Evolutionary conservation across 2,888 invertebrate genomes (phyloP), one percentile per base, ranked within the genome.

Genomic region (Agrochola litura): DNA sequence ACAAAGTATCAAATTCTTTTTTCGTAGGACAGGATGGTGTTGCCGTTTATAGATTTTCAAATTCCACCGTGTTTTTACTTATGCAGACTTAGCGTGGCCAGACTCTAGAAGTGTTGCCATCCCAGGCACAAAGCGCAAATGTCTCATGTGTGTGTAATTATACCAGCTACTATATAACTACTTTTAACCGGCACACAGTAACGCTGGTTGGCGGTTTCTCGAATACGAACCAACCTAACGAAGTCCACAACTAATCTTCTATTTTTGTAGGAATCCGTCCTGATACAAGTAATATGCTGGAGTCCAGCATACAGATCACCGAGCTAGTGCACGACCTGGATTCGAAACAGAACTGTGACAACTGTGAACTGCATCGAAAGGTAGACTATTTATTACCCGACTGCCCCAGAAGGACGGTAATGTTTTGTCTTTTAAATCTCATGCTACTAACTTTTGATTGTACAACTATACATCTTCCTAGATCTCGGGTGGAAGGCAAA

Each of bases 291-390:
- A 95, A 92, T 73, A 95, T 95, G 95, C 76, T 95, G 90, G 95
- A 95, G 82, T 91, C 93, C 9, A 93, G 91, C 63, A 86, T 95
- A n/a, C 92, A 93, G 76, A 94, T 96, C 73, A 92, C 94, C 5
- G 95, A 95, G 84, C 84, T 96, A 73, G 95, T 94, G 8, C 88
- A 95, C 1, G 92, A 94, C 43, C n/a, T 92, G 54, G 95, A 95
- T 4, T 75, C 83, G 0, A 90, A 89, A 43, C 89, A 89, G 56
- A 89, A 82, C 46, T 96, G 96, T 58, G 94, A 95, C 30, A 93
- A 93, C 86, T 96, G 96, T 77, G 92, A 95, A 68, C 80, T 94
- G 64, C 94, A 95, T 75, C 92, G 92, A 71, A 95, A 96, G 94
- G 96, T 95, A 88, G 46, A 3, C 1, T 8, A 30, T 30, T 30